Conservation (phyloP, 2,113 vertebrate species). For the Stegastes partitus region DNA sequence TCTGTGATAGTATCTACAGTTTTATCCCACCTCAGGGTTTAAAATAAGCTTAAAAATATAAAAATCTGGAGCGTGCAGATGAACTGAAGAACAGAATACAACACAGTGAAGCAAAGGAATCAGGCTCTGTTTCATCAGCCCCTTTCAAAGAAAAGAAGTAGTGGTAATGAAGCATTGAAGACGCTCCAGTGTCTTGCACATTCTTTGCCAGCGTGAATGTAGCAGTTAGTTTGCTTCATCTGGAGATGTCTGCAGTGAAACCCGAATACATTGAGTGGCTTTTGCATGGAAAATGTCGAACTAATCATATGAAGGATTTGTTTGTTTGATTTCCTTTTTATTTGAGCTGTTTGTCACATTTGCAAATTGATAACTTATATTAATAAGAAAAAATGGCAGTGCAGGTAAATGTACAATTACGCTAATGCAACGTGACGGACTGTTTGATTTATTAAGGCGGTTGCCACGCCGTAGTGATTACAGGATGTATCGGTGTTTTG, state of each 20-base stretch:
- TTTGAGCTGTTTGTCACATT: slow-evolving; percentile 38
- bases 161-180: slow-evolving; percentile 1
- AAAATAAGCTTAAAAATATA: slow-evolving; percentile 14
- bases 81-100: slow-evolving; percentile 7
- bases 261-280: background rate
- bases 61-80: slow-evolving; percentile 24
- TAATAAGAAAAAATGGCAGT: slow-evolving; percentile 15
- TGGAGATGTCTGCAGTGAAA: background rate
- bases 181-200: background rate
- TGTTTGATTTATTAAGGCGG: slow-evolving; percentile 52
- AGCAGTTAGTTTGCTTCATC: background rate
- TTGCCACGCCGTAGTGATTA: slow-evolving; percentile 46
- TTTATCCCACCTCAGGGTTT: slow-evolving; percentile 31
- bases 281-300: background rate
- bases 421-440: slow-evolving; percentile 54
- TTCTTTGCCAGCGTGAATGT: background rate
- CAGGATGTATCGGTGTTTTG: slow-evolving; percentile 32
- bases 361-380: slow-evolving; percentile 17
- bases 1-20: slow-evolving; percentile 43
- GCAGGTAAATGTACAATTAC: slow-evolving; percentile 42
- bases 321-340: slow-evolving; percentile 16
- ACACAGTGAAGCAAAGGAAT: background rate
- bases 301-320: background rate
- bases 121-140: background rate
- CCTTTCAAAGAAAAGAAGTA: slow-evolving; percentile 14